Percentiles rank a stretch among this genome's conserved stretches.
Evolutionary conservation across 2,888 invertebrate species (phyloP).

Genomic region (Hydraecia micacea): DNA sequence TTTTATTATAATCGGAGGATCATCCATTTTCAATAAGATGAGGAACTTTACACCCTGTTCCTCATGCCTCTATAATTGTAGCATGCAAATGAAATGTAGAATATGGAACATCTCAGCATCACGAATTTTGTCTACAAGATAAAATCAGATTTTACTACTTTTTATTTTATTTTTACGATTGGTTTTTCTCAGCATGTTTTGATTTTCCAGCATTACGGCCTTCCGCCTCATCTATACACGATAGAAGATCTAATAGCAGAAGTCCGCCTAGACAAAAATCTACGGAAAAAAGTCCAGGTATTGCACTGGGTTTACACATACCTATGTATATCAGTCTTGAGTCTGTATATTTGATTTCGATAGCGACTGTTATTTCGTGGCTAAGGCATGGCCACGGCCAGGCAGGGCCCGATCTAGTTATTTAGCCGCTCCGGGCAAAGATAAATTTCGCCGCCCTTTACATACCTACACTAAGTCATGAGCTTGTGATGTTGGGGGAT

Average conservation of each 20-base stretch:
- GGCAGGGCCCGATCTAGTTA: too few relatives aligned
- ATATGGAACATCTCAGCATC: not conserved
- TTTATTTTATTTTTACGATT: not conserved
- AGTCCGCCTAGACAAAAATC: conserved; percentile 35
- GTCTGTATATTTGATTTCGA: too few relatives aligned
- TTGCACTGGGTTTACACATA: not conserved
- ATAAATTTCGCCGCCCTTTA: too few relatives aligned
- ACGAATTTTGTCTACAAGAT: not conserved
- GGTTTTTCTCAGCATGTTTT: conserved; percentile 24
- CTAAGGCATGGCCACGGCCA: too few relatives aligned
- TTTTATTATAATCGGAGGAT: not conserved
- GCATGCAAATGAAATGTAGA: not conserved
- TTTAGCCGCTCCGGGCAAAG: too few relatives aligned
- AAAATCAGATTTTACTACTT: not conserved
- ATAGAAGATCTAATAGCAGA: conserved; percentile 35
- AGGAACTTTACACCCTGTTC: not conserved
- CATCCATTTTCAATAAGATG: not conserved
- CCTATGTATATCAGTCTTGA: not conserved
- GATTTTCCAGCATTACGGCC: conserved; percentile 46
- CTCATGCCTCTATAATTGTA: not conserved
- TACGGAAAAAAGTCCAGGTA: conserved; percentile 41
- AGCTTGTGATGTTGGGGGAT: too few relatives aligned
- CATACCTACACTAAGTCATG: too few relatives aligned
- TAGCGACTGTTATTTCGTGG: too few relatives aligned
- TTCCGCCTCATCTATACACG: conserved; percentile 31